Percentiles rank a stretch among this genome's conserved stretches.
Evolutionary conservation across 2,113 vertebrate genomes (phyloP).

Genomic region (Microcebus jonahi): DNA sequence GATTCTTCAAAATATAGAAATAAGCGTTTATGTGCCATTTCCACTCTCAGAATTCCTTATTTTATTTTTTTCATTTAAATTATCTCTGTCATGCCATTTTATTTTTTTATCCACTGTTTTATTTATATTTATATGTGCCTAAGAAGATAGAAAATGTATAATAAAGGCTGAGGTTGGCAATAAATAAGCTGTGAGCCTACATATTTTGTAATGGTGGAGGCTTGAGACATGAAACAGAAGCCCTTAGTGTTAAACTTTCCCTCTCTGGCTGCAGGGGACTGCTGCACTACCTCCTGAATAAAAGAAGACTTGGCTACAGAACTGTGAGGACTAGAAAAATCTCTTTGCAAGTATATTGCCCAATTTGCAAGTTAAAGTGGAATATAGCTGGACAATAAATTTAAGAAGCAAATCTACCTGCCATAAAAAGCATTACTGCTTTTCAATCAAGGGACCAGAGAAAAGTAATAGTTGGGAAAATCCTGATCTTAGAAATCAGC

Average conservation of each 20-base stretch:
- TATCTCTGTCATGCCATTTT: slow-evolving; percentile 59
- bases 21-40: slow-evolving; percentile 22
- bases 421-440: slow-evolving; percentile 15
- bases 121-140: slow-evolving; percentile 70
- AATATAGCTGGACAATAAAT: slow-evolving; percentile 44
- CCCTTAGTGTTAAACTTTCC: neutral
- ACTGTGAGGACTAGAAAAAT: neutral
- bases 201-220: slow-evolving; percentile 53
- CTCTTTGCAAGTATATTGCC: neutral
- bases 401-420: slow-evolving; percentile 53
- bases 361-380: slow-evolving; percentile 65
- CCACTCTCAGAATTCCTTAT: slow-evolving; percentile 22
- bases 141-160: slow-evolving; percentile 55
- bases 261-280: neutral
- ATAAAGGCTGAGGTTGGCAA: slow-evolving; percentile 31
- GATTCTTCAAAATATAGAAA: slow-evolving; percentile 50
- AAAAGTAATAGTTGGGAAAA: slow-evolving; percentile 13
- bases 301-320: slow-evolving; percentile 14
- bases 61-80: slow-evolving; percentile 67
- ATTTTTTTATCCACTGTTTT: slow-evolving; percentile 69
- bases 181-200: slow-evolving; percentile 64
- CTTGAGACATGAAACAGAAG: slow-evolving; percentile 28
- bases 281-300: slow-evolving; percentile 16
- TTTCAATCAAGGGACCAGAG: slow-evolving; percentile 26
- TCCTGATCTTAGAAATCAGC: neutral